Evolutionary conservation across 1,140 invertebrate genomes (phyloP).

Genomic region (Penaeus chinensis): DNA sequence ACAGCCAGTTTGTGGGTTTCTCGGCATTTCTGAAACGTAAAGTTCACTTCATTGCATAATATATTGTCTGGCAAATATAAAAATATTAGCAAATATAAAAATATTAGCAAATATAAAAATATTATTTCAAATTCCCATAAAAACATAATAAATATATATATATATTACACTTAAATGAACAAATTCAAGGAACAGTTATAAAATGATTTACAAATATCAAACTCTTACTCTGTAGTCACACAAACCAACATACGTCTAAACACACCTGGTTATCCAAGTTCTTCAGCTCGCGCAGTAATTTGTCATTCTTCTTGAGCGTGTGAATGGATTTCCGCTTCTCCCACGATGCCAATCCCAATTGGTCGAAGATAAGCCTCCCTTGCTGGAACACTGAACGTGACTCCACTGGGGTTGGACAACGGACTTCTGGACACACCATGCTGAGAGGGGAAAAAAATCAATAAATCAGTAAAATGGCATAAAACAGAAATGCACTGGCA

Average conservation of each 20-base stretch:
- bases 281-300: slow-evolving; percentile 88
- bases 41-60: slow-evolving; percentile 56
- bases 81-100: slow-evolving; percentile 7
- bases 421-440: slow-evolving; percentile 55
- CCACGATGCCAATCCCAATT: slow-evolving; percentile 90
- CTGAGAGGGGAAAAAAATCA: slow-evolving; percentile 1
- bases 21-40: slow-evolving; percentile 76
- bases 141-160: no score
- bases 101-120: slow-evolving; percentile 8
- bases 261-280: slow-evolving; percentile 89
- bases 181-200: not conserved
- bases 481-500: not conserved
- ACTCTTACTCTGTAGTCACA: not conserved
- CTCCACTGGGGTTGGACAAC: slow-evolving; percentile 66
- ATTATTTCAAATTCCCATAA: not conserved
- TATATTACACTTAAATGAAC: no score
- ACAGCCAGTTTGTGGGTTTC: slow-evolving; percentile 99
- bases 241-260: not conserved
- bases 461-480: not conserved
- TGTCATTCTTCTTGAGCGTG: slow-evolving; percentile 89
- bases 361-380: slow-evolving; percentile 88
- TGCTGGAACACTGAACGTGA: slow-evolving; percentile 80
- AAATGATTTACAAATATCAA: slow-evolving; percentile 37
- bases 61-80: slow-evolving; percentile 10
- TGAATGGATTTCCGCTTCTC: slow-evolving; percentile 87